A percentile compares a stretch with the other conserved stretches of the same genome.
Evolutionary conservation across 2,113 vertebrate species (phyloP).

Genomic region (Hepsetus odoe): DNA sequence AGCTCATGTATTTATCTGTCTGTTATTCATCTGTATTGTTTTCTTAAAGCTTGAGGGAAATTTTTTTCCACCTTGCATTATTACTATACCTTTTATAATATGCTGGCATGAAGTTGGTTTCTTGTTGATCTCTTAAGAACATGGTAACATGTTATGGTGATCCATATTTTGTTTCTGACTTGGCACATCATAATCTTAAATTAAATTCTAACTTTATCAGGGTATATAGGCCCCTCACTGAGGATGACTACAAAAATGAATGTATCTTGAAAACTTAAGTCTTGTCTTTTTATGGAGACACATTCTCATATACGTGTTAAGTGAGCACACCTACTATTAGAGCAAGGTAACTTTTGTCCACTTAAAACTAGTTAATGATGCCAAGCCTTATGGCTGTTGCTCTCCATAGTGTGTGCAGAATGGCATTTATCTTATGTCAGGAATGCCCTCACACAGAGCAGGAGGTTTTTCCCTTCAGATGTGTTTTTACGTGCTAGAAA

Average conservation of each 20-base stretch:
- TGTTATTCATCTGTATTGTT: too few relatives aligned
- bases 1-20: slow-evolving; percentile 41
- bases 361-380: neutral
- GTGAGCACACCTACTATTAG: neutral
- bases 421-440: neutral
- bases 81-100: neutral
- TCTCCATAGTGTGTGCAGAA: neutral
- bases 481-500: too few relatives aligned
- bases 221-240: neutral
- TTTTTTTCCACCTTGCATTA: neutral
- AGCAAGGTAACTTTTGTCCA: neutral
- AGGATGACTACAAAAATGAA: neutral
- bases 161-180: neutral
- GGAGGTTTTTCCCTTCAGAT: too few relatives aligned
- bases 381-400: neutral
- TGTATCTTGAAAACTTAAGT: neutral
- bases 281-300: neutral
- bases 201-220: too few relatives aligned
- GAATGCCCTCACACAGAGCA: too few relatives aligned
- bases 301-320: neutral
- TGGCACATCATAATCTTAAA: neutral
- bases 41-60: slow-evolving; percentile 11
- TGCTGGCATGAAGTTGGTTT: neutral
- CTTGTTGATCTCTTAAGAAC: neutral
- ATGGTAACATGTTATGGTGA: neutral